Conservation (phyloP, 2,797 vertebrate genomes). For the Falco rusticolus region DNA sequence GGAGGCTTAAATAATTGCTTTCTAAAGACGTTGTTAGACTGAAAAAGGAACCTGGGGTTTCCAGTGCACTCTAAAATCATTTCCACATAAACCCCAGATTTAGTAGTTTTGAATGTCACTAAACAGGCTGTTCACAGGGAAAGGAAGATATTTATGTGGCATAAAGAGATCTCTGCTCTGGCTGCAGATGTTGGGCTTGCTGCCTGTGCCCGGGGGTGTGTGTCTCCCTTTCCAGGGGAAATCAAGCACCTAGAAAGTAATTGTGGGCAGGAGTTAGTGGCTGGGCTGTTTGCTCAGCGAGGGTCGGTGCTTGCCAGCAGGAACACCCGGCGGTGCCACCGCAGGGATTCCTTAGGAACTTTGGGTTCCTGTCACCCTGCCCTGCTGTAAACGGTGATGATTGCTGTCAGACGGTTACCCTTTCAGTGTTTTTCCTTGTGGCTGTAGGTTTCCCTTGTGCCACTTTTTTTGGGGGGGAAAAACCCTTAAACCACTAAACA, state of each 20-base stretch:
- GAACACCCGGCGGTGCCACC: neutral
- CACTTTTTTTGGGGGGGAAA: neutral
- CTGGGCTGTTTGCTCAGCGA: neutral
- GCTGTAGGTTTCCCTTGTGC: neutral
- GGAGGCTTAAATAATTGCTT: constrained; percentile 61
- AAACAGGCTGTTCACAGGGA: neutral
- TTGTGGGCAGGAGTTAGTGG: neutral
- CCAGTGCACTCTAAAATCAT: neutral
- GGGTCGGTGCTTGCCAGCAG: rapidly evolving
- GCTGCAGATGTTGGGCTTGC: neutral
- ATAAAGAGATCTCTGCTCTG: neutral
- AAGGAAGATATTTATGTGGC: neutral
- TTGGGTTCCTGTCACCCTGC: neutral
- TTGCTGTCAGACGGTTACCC: rapidly evolving
- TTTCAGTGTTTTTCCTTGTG: rapidly evolving
- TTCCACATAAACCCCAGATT: constrained; percentile 28
- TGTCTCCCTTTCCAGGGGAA: neutral
- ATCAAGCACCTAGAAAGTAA: neutral
- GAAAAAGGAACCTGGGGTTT: constrained; percentile 38
- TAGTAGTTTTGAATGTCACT: constrained; percentile 23
- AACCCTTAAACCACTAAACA: rapidly evolving
- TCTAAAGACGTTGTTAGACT: constrained; percentile 12
- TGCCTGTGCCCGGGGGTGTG: neutral
- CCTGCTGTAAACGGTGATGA: rapidly evolving
- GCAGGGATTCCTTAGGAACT: neutral